These are phyloP conservation scores for Drosophila anomalipes DNA, from an alignment of 2,888 invertebrate species.

Conservation along the genomic window DNA sequence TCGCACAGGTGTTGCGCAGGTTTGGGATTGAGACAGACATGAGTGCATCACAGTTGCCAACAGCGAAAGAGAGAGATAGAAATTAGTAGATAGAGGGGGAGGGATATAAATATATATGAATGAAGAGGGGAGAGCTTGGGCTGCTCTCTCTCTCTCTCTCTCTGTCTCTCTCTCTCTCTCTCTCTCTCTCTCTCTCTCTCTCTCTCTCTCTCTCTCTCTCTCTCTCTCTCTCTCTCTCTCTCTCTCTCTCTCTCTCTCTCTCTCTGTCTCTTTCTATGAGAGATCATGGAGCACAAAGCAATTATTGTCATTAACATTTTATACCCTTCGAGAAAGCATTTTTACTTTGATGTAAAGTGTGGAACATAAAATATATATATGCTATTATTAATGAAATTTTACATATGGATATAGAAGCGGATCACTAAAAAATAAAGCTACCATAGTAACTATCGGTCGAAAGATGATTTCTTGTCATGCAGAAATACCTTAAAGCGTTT, in stretches of 20 bases:
- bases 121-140: neutral
- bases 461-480: neutral
- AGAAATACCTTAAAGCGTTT: neutral
- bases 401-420: neutral
- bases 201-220: neutral
- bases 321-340: neutral
- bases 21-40: conserved; percentile 27
- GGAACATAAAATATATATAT: neutral
- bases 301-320: neutral
- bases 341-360: neutral
- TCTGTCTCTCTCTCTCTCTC: neutral
- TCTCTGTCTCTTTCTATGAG: neutral
- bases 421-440: neutral
- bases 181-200: neutral
- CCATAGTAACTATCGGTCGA: neutral
- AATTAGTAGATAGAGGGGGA: neutral
- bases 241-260: neutral
- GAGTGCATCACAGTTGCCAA: conserved; percentile 16
- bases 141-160: neutral
- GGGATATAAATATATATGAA: neutral
- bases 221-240: neutral
- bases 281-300: neutral
- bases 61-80: neutral
- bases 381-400: too few relatives aligned
- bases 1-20: conserved; percentile 64